Evolutionary conservation across 1,140 invertebrate genomes (phyloP).

Genomic region (Lepidurus packardi): DNA sequence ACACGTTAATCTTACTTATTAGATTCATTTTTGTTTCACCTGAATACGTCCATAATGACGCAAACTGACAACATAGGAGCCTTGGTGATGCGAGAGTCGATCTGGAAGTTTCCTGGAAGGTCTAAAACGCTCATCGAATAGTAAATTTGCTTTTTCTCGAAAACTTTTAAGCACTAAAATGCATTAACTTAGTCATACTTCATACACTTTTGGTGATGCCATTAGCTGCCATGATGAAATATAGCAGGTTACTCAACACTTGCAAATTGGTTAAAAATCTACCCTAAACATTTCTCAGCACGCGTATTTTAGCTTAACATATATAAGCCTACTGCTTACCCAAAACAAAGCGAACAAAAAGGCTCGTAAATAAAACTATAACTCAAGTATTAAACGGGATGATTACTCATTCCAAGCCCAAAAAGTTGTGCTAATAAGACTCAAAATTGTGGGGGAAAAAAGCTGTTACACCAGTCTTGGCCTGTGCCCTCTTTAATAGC

Average conservation of each 20-base stretch:
- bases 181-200: neutral
- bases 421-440: neutral
- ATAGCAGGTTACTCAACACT: constrained; percentile 7
- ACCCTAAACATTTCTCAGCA: neutral
- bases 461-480: neutral
- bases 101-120: too few relatives aligned
- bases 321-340: neutral
- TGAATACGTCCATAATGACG: too few relatives aligned
- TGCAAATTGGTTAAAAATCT: constrained; percentile 9
- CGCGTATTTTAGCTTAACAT: neutral
- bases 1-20: too few relatives aligned
- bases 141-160: neutral
- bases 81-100: too few relatives aligned
- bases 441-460: neutral
- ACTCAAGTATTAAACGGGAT: neutral
- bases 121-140: too few relatives aligned
- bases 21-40: too few relatives aligned
- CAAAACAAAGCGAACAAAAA: neutral
- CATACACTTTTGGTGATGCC: constrained; percentile 11
- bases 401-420: neutral
- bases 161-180: constrained; percentile 5
- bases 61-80: too few relatives aligned
- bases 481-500: neutral
- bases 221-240: constrained; percentile 8
- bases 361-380: neutral